A percentile compares a stretch with the other conserved stretches of the same genome.
phyloP scores from a whole-genome alignment of 2,113 vertebrate genomes.

The Stigmatopora nigra region DNA sequence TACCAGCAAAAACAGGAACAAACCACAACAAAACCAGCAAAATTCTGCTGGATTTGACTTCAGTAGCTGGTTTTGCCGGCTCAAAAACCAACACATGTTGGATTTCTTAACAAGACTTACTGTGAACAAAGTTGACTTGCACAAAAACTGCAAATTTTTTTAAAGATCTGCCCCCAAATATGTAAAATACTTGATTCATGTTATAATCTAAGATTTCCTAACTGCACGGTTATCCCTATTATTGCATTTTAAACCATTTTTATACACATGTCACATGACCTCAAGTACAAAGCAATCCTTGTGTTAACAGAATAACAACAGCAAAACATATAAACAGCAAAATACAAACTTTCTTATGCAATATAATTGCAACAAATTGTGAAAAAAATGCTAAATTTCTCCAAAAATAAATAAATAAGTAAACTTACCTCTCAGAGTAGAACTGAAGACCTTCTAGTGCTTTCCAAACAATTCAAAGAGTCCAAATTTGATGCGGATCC shows the following conservation, averaged over 20 bases:
- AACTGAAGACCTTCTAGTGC: conserved; percentile 32
- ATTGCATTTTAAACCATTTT: background rate
- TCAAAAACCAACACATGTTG: too few species aligned
- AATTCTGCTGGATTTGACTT: too few species aligned
- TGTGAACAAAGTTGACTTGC: background rate
- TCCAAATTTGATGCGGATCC: conserved; percentile 22
- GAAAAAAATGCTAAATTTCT: background rate
- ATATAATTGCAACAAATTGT: background rate
- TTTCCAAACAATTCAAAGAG: conserved; percentile 15
- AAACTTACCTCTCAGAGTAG: conserved; percentile 65
- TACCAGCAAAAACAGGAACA: too few species aligned
- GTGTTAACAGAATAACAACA: background rate
- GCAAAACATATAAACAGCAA: too few species aligned
- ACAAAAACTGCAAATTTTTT: background rate
- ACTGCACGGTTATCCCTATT: background rate
- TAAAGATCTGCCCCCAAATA: background rate
- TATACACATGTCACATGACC: background rate
- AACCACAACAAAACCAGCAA: too few species aligned
- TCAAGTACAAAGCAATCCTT: background rate
- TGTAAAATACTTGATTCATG: background rate
- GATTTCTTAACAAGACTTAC: too few species aligned
- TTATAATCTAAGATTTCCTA: background rate
- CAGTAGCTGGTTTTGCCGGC: too few species aligned
- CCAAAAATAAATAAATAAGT: background rate
- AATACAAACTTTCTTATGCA: conserved; percentile 25